Evolutionary conservation across 2,888 invertebrate species (phyloP).

Genomic region (Clusia tigrina): DNA sequence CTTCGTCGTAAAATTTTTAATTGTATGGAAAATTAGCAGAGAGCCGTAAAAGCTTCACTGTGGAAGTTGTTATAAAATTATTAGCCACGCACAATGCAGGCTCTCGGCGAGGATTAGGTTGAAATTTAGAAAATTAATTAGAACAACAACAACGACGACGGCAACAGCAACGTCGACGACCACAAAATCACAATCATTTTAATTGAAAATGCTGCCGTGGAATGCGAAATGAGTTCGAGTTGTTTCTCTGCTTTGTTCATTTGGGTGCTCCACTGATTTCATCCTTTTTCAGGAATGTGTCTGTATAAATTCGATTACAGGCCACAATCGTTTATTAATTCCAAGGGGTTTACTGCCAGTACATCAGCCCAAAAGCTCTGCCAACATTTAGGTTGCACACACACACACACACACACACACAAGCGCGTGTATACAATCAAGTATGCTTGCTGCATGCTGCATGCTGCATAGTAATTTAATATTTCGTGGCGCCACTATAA

Average conservation of each 20-base stretch:
- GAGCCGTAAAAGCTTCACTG: neutral
- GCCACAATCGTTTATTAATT: neutral
- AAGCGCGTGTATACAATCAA: slow-evolving; percentile 6
- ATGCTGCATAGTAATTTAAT: slow-evolving; percentile 54
- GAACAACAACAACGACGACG: neutral
- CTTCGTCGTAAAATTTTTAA: neutral
- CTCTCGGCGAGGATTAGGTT: neutral
- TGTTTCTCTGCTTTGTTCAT: too few species aligned
- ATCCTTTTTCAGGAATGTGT: neutral
- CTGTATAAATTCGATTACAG: neutral
- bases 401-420: neutral
- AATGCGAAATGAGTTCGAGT: neutral
- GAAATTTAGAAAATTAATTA: neutral
- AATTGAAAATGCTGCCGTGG: neutral
- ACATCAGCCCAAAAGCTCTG: slow-evolving; percentile 19
- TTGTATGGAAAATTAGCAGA: neutral
- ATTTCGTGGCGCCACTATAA: slow-evolving; percentile 62
- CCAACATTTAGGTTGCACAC: neutral
- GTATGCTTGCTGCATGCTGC: neutral
- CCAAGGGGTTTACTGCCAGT: neutral
- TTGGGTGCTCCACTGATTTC: too few species aligned
- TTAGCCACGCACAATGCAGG: neutral
- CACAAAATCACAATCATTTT: neutral
- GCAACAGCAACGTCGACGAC: neutral
- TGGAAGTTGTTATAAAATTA: neutral